phyloP scores from a whole-genome alignment of 2,888 invertebrate genomes.

The Chironomus tentans region DNA sequence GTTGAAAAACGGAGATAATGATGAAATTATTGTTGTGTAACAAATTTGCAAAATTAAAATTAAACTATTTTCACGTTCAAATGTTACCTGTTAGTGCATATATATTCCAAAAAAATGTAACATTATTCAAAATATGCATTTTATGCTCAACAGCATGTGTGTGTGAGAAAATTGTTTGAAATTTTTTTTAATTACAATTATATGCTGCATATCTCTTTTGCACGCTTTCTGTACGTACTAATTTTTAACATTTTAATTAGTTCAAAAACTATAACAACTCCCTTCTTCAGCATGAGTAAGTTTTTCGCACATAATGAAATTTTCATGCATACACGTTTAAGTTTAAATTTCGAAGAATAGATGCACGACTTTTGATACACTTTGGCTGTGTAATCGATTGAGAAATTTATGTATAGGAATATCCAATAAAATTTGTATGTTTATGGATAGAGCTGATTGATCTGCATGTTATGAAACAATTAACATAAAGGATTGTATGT shows the following conservation, averaged over 20 bases:
- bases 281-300: too few species aligned
- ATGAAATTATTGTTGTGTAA: constrained; percentile 19
- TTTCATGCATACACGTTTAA: not conserved
- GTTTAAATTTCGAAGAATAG: too few species aligned
- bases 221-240: not conserved
- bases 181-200: too few species aligned
- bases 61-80: constrained; percentile 2
- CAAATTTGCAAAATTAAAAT: constrained; percentile 17
- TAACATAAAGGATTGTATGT: too few species aligned
- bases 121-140: not conserved
- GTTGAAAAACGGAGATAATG: constrained; percentile 8
- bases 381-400: too few species aligned
- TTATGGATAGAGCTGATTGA: too few species aligned
- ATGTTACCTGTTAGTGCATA: not conserved
- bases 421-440: too few species aligned
- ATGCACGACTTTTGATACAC: too few species aligned
- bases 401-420: too few species aligned
- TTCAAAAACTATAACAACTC: not conserved
- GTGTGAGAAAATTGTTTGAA: not conserved
- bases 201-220: too few species aligned
- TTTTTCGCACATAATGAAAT: not conserved
- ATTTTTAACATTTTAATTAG: not conserved
- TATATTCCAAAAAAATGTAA: not conserved
- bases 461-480: too few species aligned
- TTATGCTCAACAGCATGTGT: not conserved